Base-by-base conservation (phyloP, 2,888 invertebrate species). In the Mantis religiosa region DNA sequence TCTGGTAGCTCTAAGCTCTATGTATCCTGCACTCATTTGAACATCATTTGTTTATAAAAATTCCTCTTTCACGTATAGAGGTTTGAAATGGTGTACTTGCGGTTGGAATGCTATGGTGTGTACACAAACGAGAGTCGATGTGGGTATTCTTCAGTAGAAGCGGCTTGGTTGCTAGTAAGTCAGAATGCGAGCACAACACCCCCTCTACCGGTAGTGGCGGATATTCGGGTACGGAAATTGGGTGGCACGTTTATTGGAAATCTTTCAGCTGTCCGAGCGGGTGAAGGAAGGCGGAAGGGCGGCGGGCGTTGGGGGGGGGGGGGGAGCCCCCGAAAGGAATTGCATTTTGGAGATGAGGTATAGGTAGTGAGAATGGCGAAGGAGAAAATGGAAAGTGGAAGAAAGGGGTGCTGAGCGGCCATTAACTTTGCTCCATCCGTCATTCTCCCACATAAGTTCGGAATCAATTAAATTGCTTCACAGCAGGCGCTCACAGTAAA, bases 201-300 rank as follows among this genome's bases (percentile, higher is more conserved):
- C 54, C 47, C 47, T 54, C 41, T 41, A 83, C 82, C 92, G 92
- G 92, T 82, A 86, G 89, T 85, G 87, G 89, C 92, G 92, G 92
- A 92, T 93, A 93, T 92, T 92, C 92, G 91, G 91, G 92, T 92
- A 92, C 92, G 93, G 93, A 93, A 93, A 93, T 93, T 93, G 93
- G 92, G 92, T 92, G 91, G 92, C 92, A 92, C 93, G 93, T 93
- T 93, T 93, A 93, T 93, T 93, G 93, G 93, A 93, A 93, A 93
- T 93, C 93, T 93, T 93, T 93, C 93, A 93, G 93, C 93, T 93
- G 93, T 93, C 93, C 93, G 92, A 92, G 92, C 92, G 91, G 92
- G 91, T 89, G 91, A 92, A 92, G 92, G 92, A 92, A 84, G 91
- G 92, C 91, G 92, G 92, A 92, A 92, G 92, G 91, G 91, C 91